phyloP scores from a whole-genome alignment of 2,888 invertebrate genomes.

The Hofmannophila pseudospretella region DNA sequence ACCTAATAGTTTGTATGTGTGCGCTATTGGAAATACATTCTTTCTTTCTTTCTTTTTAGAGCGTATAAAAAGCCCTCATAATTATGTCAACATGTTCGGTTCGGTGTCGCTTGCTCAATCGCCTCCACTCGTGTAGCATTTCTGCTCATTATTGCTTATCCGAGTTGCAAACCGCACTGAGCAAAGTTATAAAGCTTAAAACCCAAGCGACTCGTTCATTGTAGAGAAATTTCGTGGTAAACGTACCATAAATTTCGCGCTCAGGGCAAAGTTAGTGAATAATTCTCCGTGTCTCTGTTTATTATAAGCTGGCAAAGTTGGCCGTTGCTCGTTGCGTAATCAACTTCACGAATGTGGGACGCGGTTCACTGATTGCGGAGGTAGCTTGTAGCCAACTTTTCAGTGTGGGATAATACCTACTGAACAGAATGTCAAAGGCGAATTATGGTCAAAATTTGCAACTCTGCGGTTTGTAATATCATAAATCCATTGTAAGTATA shows the following conservation, averaged over 20 bases:
- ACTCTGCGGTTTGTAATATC: not conserved
- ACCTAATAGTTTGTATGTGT: too few species aligned
- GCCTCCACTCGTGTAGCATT: conserved; percentile 1
- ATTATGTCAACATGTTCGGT: too few species aligned
- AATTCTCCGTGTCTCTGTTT: conserved; percentile 75
- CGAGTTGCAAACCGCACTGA: conserved; percentile 41
- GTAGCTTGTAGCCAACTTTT: conserved; percentile 1
- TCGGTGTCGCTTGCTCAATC: conserved; percentile 2
- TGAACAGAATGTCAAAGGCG: conserved; percentile 2
- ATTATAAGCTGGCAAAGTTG: conserved; percentile 68
- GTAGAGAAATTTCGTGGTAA: conserved; percentile 69
- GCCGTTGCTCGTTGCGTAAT: conserved; percentile 58
- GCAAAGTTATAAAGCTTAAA: conserved; percentile 60
- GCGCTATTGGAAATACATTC: too few species aligned
- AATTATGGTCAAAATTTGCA: not conserved
- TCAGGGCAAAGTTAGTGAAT: conserved; percentile 69
- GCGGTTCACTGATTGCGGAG: conserved; percentile 42
- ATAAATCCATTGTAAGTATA: not conserved
- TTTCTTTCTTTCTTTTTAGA: too few species aligned
- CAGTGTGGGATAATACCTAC: conserved; percentile 10
- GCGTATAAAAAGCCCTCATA: too few species aligned
- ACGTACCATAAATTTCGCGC: conserved; percentile 71
- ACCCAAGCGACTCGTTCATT: conserved; percentile 69
- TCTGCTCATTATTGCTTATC: conserved; percentile 35
- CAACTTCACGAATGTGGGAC: conserved; percentile 53